Base-by-base conservation (phyloP, 2,888 invertebrate genomes). In the Acanthosepion lycidas region DNA sequence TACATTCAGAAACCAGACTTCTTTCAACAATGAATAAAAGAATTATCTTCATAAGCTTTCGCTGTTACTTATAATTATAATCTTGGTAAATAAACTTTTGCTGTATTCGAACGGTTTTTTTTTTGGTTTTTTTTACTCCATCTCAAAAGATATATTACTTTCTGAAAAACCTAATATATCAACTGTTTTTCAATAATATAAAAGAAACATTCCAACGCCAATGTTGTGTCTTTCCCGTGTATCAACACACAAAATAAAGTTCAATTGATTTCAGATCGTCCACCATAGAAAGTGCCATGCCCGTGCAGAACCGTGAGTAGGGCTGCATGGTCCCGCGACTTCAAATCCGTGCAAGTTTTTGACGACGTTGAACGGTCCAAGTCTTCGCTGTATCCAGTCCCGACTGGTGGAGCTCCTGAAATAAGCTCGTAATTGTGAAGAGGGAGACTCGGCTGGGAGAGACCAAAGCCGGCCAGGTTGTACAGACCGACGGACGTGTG, bases 401-500 rank as follows among this genome's bases (percentile, higher is more conserved):
- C 49, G 51, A n/a, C 53, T 26, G 51, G n/a, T 20, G 93, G 23
- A 8, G n/a, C 33, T n/a, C 93, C 53, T 6, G 51, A 53, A n/a
- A 93, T 20, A n/a, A 53, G 49, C 51, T 93, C 49, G n/a, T 93
- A 93, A 28, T 93, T 93, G n/a, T 93, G 93, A 3, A 93, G 9
- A 9, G 93, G 93, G 28, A 93, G 53, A 28, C 93, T 51, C 28
- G 51, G 93, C 49, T 93, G 93, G 33, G 93, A 93, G 28, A 93
- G 49, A 53, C 93, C 93, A 33, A 93, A 93, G 51, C 93, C 51
- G 33, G 93, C 93, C n/a, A 93, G 51, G 53, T 93, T 93, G 53
- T 93, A 93, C 15, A 93, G 93, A n/a, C 93, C 93, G 9, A 93
- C 53, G 18, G 93, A 93, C 8, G 93, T 93, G 53, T 93, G 93